Base-by-base conservation (phyloP, 2,113 vertebrate species). In the Prunella himalayana region DNA sequence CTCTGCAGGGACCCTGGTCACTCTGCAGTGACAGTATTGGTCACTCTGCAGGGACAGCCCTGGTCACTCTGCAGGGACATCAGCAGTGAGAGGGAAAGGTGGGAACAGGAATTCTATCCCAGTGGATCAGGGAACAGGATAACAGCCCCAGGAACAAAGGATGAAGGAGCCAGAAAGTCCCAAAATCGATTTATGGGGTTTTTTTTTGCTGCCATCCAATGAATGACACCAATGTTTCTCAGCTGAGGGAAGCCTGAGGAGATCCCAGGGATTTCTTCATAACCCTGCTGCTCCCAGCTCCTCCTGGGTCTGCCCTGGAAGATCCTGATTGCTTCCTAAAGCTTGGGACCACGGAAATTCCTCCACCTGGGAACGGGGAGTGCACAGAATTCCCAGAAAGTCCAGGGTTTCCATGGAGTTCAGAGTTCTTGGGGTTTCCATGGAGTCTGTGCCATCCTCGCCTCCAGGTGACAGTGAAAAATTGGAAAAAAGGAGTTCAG, bases 221-320 rank as follows among this genome's bases (percentile, higher is more conserved):
- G 71, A 17, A 33, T 37, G 44, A 37, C 20, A 37, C 27, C 0
- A 2, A 45, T 0, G 2, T 57, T 15, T 16, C 41, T 13, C 30
- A 9, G 51, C 39, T 42, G 53, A 72, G 51, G 24, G 70, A 35
- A 57, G 24, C 53, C 44, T 13, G 42, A 76, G n/a, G 27, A 47
- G 19, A 30, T 37, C 44, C 27, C 56, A 11, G 44, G 27, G 44
- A 39, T 60, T 60, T 39, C 22, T 17, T 5, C 56, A 23, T 42
- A 47, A 37, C 30, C n/a, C 42, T 37, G 33, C 30, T 25, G 37
- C 69, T 44, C 39, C 31, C 68, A 27, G n/a, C 66, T 66, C 61
- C 57, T 89, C 7, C 80, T 63, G 68, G 49, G 53, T 50, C 53
- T 80, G 94, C 77, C 13, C 53, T 51, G 73, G 10, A 41, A 41